Evolutionary conservation across 2,797 vertebrate genomes (phyloP).

Genomic region (Brachyrhaphis roseni): DNA sequence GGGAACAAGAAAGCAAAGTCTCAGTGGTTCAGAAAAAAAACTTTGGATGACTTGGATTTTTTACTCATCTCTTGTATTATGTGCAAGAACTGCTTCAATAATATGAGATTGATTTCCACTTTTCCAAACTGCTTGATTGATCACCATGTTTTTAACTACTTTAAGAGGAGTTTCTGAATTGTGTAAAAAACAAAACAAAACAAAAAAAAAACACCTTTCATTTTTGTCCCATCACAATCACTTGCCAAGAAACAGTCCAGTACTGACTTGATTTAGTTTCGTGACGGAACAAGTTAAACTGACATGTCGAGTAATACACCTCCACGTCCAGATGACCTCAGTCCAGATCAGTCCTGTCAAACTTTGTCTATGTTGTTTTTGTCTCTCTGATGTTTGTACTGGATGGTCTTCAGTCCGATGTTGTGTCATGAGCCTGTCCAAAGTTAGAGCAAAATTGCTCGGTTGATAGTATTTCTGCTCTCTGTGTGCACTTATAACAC

Average conservation of each 20-base stretch:
- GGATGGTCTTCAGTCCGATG: neutral
- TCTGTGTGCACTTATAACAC: constrained; percentile 14
- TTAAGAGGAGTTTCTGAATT: neutral
- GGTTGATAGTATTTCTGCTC: constrained; percentile 11
- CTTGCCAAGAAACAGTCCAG: neutral
- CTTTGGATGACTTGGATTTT: neutral
- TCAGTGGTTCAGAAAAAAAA: neutral
- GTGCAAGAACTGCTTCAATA: neutral
- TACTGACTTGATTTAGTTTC: neutral
- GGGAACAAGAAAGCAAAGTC: neutral
- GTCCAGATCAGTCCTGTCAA: constrained; percentile 3
- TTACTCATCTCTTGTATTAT: neutral
- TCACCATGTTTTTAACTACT: neutral
- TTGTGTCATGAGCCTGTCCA: neutral
- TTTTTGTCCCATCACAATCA: neutral
- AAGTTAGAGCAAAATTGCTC: constrained; percentile 10
- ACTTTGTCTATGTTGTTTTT: neutral
- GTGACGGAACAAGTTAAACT: neutral
- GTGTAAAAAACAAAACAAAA: neutral
- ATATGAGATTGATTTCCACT: neutral
- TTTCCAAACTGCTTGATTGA: neutral
- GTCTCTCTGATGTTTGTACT: neutral
- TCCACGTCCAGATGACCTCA: constrained; percentile 9
- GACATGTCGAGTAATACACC: constrained; percentile 1
- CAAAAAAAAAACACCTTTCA: neutral